Conservation (phyloP, 2,888 invertebrate genomes). For the Rutpela maculata region DNA sequence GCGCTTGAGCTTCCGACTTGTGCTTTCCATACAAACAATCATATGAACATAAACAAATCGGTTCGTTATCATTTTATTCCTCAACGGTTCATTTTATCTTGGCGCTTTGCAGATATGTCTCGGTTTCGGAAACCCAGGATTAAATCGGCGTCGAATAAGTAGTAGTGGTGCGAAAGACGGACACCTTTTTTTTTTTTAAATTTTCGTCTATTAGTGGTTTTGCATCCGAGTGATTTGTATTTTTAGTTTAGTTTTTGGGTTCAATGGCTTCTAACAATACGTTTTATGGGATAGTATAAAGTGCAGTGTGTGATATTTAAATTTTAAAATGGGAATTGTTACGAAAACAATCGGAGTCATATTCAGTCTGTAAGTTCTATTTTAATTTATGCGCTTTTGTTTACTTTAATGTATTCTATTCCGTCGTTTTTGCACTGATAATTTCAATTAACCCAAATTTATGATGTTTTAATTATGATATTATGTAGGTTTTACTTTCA, state of each 20-base stretch:
- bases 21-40: slow-evolving; percentile 38
- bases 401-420: slow-evolving; percentile 12
- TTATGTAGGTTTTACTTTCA: slow-evolving; percentile 45
- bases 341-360: slow-evolving; percentile 87
- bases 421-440: slow-evolving; percentile 39
- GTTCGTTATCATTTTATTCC: neutral
- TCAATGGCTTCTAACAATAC: slow-evolving; percentile 18
- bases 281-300: slow-evolving; percentile 11
- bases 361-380: slow-evolving; percentile 85
- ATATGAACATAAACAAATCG: slow-evolving; percentile 20
- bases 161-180: neutral
- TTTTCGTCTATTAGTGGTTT: slow-evolving; percentile 9
- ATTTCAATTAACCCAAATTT: slow-evolving; percentile 47
- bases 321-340: slow-evolving; percentile 81
- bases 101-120: neutral
- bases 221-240: neutral
- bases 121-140: neutral
- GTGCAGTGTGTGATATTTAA: slow-evolving; percentile 29
- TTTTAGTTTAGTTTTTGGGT: slow-evolving; percentile 15
- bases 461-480: slow-evolving; percentile 26
- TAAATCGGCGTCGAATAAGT: neutral
- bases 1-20: slow-evolving; percentile 33
- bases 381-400: slow-evolving; percentile 38
- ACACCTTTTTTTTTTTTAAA: neutral
- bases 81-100: slow-evolving; percentile 18